phyloP scores from a whole-genome alignment of 2,888 invertebrate genomes.

The Dascillus cervinus region DNA sequence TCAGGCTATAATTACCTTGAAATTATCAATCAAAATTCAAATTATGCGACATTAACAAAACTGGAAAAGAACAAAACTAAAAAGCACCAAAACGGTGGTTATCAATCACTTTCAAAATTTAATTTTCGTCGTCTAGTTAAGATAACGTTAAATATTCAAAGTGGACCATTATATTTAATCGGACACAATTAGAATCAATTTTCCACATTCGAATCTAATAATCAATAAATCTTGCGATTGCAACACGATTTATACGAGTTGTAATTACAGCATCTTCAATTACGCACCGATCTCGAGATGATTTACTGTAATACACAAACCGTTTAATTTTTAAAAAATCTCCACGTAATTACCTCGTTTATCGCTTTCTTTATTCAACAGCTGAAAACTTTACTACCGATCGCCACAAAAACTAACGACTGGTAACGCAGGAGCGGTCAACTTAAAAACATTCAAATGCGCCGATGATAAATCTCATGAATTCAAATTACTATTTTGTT shows the following conservation, averaged over 20 bases:
- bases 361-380: no score
- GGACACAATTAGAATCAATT: slow-evolving; percentile 26
- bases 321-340: not conserved
- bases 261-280: slow-evolving; percentile 18
- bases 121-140: slow-evolving; percentile 16
- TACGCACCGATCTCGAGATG: slow-evolving; percentile 7
- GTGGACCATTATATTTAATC: slow-evolving; percentile 21
- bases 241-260: slow-evolving; percentile 5
- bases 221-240: slow-evolving; percentile 19
- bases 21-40: no score
- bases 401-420: no score
- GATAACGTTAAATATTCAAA: slow-evolving; percentile 15
- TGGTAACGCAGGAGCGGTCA: slow-evolving; percentile 3
- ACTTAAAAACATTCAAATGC: slow-evolving; percentile 2
- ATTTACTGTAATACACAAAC: slow-evolving; percentile 5
- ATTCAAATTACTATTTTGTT: slow-evolving; percentile 9
- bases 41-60: no score
- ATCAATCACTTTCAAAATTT: no score
- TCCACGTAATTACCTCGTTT: not conserved
- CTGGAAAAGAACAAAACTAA: no score
- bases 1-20: no score
- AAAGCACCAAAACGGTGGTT: no score
- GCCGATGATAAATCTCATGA: slow-evolving; percentile 7
- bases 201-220: slow-evolving; percentile 19
- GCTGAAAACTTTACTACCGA: no score